Evolutionary conservation across 2,888 invertebrate genomes (phyloP), one percentile per base, ranked within the genome.

Genomic region (Trichopoda pennipes): DNA sequence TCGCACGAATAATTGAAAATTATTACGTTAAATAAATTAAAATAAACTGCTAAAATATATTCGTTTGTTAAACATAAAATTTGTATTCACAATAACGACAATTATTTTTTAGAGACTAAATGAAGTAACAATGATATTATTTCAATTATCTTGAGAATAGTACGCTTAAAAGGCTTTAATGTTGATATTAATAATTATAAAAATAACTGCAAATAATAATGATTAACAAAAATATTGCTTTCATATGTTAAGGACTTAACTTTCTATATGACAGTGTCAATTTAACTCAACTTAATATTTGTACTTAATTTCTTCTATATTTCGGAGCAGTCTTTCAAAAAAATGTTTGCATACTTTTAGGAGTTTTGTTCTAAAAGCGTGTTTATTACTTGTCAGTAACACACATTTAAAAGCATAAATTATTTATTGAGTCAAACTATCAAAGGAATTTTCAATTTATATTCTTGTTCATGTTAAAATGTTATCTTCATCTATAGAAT

Each of bases 321-420:
- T 14, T 16, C 3, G n/a, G 0, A 3, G n/a, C 3, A 44, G 2
- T 44, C 1, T 42, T 42, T 4, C 6, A n/a, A 1, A 44, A 44
- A 44, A 44, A 44, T 16, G 19, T 38, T 42, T 66, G 55, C 53
- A 21, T 68, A 55, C 35, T 53, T 68, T 68, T 28, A 28, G 19
- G 14, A 1, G 17, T 14, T 16, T 28, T 42, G 14, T 19, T 38
- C 2, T 35, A 10, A 1, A 38, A 1, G 35, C 35, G 35, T 35
- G 3, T n/a, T 4, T 21, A 49, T 19, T 49, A 19, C 10, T 38
- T 2, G 14, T 6, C n/a, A 23, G 12, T n/a, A 8, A 10, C 42
- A 42, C 9, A 28, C 28, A 19, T n/a, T n/a, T 0, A 28, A 69
- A 16, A 47, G 16, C 21, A 51, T 60, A 28, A 61, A 49, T 56